Evolutionary conservation across 1,140 invertebrate species (phyloP).

Genomic region (Drosophila trapezifrons): DNA sequence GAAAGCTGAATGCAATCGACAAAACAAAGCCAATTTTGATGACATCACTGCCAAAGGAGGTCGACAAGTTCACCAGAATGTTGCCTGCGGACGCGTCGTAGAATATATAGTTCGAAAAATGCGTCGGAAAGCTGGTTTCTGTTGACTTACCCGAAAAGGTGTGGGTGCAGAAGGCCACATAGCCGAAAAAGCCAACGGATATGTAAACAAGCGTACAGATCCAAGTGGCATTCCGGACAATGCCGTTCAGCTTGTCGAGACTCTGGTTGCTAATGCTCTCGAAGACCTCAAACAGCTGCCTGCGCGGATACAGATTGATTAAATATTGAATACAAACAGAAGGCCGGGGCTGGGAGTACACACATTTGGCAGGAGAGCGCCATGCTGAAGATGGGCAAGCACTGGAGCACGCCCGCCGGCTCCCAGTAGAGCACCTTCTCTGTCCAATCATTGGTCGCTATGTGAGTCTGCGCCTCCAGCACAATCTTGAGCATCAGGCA

Average conservation of each 20-base stretch:
- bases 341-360: constrained; percentile 70
- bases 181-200: constrained; percentile 96
- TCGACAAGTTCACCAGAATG: constrained; percentile 93
- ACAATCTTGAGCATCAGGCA: constrained; percentile 95
- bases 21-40: constrained; percentile 97
- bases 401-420: constrained; percentile 92
- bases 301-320: constrained; percentile 74
- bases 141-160: constrained; percentile 90
- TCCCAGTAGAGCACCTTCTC: constrained; percentile 92
- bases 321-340: background rate
- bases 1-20: constrained; percentile 97
- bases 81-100: constrained; percentile 88
- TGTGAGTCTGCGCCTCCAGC: constrained; percentile 89
- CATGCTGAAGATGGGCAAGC: constrained; percentile 97
- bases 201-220: constrained; percentile 95
- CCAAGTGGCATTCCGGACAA: constrained; percentile 94
- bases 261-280: constrained; percentile 94
- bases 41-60: constrained; percentile 91
- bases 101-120: background rate
- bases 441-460: constrained; percentile 90
- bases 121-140: background rate
- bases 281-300: constrained; percentile 98
- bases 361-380: constrained; percentile 97
- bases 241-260: constrained; percentile 93
- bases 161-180: constrained; percentile 94